Evolutionary conservation across 2,113 vertebrate species (phyloP), one percentile per base, ranked within the genome.

Genomic region (Stegastes partitus): DNA sequence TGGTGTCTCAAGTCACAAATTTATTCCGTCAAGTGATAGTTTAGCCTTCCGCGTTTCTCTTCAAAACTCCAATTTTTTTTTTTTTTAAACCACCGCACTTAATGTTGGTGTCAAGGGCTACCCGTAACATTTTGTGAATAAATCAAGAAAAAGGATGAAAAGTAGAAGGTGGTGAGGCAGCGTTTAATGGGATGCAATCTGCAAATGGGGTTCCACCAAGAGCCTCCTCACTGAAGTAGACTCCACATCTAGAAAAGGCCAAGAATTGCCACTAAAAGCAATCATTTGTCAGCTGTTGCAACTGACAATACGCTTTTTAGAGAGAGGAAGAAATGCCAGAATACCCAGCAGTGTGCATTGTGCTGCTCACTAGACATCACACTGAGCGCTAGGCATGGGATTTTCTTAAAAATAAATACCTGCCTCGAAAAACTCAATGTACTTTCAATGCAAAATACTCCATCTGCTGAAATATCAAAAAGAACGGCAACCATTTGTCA

Each of bases 131-230:
- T 53, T n/a, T 11, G 44, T 65, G 45, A 65, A 67, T 54, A 57
- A 42, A 59, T 50, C 54, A 54, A 47, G 51, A 72, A 54, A 79
- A 57, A 47, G n/a, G 44, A 68, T 58, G 59, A 78, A 75, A 61
- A 66, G 42, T 47, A 50, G 69, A 39, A 31, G 68, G 56, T 59
- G 54, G 19, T 18, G 55, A 74, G n/a, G 26, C 47, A 47, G 3
- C 42, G 57, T 70, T 74, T n/a, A 58, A 62, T 31, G 19, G 44
- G 15, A 42, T 44, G 71, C 26, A 69, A 78, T 68, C 64, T 57
- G 44, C 21, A 54, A 15, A 83, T 42, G 39, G 11, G 11, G 12
- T 8, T 42, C 11, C 3, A 42, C 2, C 0, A 42, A 15, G 56
- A 63, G n/a, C 23, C 45, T 59, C 15, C 25, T 22, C 44, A 55